A percentile compares a stretch with the other conserved stretches of the same genome.
These are phyloP conservation scores for Mixornis gularis DNA, from an alignment of 2,113 vertebrate species.

Conservation along the genomic window DNA sequence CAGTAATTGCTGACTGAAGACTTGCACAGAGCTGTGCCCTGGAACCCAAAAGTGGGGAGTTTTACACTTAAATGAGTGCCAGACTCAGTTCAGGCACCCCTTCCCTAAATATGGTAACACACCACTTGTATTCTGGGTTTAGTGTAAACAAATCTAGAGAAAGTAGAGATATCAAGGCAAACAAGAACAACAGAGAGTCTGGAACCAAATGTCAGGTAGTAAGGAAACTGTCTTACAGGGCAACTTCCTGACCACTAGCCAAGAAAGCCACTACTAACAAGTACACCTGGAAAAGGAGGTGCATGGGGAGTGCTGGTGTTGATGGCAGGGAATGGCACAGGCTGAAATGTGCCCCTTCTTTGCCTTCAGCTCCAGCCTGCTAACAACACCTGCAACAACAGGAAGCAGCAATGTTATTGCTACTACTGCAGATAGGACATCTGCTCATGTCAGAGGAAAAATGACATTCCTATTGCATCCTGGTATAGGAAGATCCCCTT, in stretches of 20 bases:
- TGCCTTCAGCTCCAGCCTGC: not conserved
- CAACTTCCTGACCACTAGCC: not conserved
- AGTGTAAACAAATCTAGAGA: not conserved
- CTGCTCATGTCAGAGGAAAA: slow-evolving; percentile 44
- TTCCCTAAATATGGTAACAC: not conserved
- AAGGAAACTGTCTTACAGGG: not conserved
- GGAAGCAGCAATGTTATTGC: slow-evolving; percentile 56
- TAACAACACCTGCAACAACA: slow-evolving; percentile 39
- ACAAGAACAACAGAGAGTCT: not conserved
- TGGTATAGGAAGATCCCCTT: slow-evolving; percentile 44
- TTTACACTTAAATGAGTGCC: not conserved
- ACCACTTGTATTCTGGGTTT: not conserved
- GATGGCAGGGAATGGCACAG: not conserved
- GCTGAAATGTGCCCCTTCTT: not conserved
- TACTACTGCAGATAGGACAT: slow-evolving; percentile 33
- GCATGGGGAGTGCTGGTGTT: not conserved
- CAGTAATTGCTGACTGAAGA: not conserved
- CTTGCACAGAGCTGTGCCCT: not conserved
- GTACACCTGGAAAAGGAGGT: not conserved
- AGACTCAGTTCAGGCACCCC: not conserved
- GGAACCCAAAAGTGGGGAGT: not conserved
- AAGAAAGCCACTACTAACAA: not conserved
- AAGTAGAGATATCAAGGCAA: not conserved
- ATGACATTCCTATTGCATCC: slow-evolving; percentile 41
- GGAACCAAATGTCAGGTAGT: not conserved